Evolutionary conservation across 2,888 invertebrate species (phyloP), one percentile per base, ranked within the genome.

Genomic region (Neocrepidodera transversa): DNA sequence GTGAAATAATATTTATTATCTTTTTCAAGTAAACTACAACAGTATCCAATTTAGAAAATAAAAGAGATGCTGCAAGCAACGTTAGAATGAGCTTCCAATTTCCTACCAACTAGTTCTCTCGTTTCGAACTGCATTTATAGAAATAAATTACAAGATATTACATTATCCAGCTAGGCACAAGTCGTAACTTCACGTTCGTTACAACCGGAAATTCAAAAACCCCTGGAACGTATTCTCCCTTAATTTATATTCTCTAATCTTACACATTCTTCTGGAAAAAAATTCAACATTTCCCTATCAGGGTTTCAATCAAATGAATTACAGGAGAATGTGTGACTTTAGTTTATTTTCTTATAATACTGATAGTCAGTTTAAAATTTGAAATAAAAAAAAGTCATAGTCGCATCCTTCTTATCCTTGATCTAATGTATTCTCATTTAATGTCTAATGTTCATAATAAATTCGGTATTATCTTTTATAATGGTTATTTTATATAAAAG

Each of bases 221-320:
- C 42, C 20, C 42, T 42, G 42, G 42, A 42, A 42, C 42, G 42
- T 42, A 42, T 42, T 42, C 42, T 4, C 42, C 42, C 42, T 42
- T 42, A 42, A 42, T 42, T 42, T 42, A 42, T 42, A 42, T 42
- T 42, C 42, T 42, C 42, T 42, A 42, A 42, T 42, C 42, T 42
- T 42, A 42, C 23, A 42, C 42, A 42, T 18, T 42, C 42, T 42
- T 23, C 42, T 42, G 18, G 42, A 20, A 42, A 42, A 42, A 42
- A 42, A 10, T 42, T 42, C 42, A 42, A 20, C 42, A 23, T 42
- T n/a, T 20, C 42, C 42, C n/a, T 42, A 42, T 42, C 42, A 8
- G 5, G 20, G 23, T 42, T n/a, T 13, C 20, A 4, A 42, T 42
- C 42, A 42, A 42, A 18, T 13, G n/a, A 42, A 42, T 42, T 23